A percentile compares a stretch with the other conserved stretches of the same genome.
Conservation (phyloP, 2,888 invertebrate genomes). For the Dysmachus trigonus region DNA sequence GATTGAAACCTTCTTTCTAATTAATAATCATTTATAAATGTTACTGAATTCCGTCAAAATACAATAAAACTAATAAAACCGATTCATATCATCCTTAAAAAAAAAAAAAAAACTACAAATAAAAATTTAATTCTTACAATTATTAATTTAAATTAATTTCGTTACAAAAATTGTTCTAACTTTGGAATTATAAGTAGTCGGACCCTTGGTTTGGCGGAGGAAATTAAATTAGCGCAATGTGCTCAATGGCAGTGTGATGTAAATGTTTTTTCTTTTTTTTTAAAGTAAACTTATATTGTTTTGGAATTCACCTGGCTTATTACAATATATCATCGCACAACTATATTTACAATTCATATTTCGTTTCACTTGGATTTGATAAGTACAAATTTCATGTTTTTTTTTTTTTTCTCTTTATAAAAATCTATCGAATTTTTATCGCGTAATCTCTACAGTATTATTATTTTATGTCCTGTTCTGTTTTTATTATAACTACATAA, state of each 20-base stretch:
- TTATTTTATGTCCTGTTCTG: conserved; percentile 27
- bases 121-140: conserved; percentile 11
- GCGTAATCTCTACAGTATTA: conserved; percentile 15
- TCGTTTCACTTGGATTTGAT: not conserved
- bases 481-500: conserved; percentile 35
- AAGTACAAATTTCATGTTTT: conserved; percentile 35
- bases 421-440: conserved; percentile 23
- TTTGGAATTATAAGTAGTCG: conserved; percentile 14
- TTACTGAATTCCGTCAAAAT: conserved; percentile 4
- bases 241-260: conserved; percentile 33
- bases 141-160: conserved; percentile 3
- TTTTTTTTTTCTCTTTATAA: conserved; percentile 31
- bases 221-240: conserved; percentile 15
- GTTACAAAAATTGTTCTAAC: not conserved
- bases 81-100: not conserved
- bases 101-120: not conserved
- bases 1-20: conserved; percentile 41
- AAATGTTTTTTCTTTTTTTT: not conserved
- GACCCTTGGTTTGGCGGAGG: conserved; percentile 5
- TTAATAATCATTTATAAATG: conserved; percentile 23
- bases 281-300: conserved; percentile 4
- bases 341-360: conserved; percentile 26
- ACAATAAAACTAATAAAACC: conserved; percentile 32
- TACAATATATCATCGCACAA: conserved; percentile 23
- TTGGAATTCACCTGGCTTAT: not conserved